Conservation (phyloP, 2,797 vertebrate species). For the Lepilemur septentrionalis region DNA sequence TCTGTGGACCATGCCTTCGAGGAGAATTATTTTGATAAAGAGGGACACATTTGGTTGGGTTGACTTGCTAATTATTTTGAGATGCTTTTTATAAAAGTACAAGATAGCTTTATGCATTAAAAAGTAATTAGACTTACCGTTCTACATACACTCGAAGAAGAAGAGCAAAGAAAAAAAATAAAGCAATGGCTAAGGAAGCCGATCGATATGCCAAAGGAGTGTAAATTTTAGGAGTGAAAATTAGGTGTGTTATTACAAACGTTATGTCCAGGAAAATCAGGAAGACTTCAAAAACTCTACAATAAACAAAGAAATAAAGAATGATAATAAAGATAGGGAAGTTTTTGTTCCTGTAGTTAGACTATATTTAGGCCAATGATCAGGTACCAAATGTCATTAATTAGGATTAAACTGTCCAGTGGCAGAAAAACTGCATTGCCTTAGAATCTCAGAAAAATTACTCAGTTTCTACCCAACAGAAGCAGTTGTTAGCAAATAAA, state of each 20-base stretch:
- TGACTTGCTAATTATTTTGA: neutral
- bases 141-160: conserved; percentile 92
- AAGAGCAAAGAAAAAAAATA: conserved; percentile 93
- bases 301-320: conserved; percentile 48
- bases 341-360: neutral
- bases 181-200: conserved; percentile 91
- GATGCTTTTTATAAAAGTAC: neutral
- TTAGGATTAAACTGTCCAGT: neutral
- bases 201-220: conserved; percentile 82
- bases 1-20: neutral
- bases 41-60: neutral
- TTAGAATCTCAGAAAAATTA: neutral
- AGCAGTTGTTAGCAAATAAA: neutral
- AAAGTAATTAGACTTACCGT: conserved; percentile 87
- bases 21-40: conserved; percentile 35
- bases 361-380: neutral
- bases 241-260: conserved; percentile 89
- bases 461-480: neutral
- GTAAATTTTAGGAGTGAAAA: conserved; percentile 66
- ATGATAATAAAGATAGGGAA: neutral
- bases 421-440: neutral
- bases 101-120: neutral
- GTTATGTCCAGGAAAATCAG: conserved; percentile 93
- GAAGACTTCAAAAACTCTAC: conserved; percentile 91
- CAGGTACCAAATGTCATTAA: neutral